Evolutionary conservation across 1,140 invertebrate genomes (phyloP).

Genomic region (Ceratosolen solmsi): DNA sequence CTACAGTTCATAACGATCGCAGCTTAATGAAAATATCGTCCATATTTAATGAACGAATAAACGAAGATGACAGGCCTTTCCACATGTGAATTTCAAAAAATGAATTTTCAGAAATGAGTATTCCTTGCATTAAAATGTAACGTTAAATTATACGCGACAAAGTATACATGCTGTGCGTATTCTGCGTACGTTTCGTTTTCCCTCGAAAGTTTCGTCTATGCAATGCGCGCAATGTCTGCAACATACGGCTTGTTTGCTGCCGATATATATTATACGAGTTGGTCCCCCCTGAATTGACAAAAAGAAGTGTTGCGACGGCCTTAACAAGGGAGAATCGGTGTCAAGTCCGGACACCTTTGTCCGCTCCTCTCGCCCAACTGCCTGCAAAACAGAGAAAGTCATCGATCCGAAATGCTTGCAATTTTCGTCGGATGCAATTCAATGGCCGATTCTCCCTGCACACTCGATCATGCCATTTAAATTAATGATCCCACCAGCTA

Average conservation of each 20-base stretch:
- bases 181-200: background rate
- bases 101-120: too few relatives aligned
- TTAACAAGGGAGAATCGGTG: slow-evolving; percentile 31
- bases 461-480: too few relatives aligned
- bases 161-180: too few relatives aligned
- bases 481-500: too few relatives aligned
- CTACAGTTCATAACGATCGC: too few relatives aligned
- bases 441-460: background rate
- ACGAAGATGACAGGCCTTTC: too few relatives aligned
- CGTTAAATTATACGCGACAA: too few relatives aligned
- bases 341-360: slow-evolving; percentile 28
- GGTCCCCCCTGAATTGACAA: slow-evolving; percentile 2
- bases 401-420: background rate
- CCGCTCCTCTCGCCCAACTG: background rate
- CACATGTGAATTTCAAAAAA: too few relatives aligned
- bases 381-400: slow-evolving; percentile 35
- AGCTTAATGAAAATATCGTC: too few relatives aligned
- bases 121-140: too few relatives aligned
- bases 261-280: background rate
- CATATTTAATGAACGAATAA: too few relatives aligned
- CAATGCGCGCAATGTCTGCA: background rate
- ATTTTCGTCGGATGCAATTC: background rate
- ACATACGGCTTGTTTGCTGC: background rate
- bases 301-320: slow-evolving; percentile 18
- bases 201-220: background rate